Percentiles rank a stretch among this genome's conserved stretches.
These are phyloP conservation scores for Microcaecilia unicolor DNA, from an alignment of 2,797 vertebrate species.

Conservation along the genomic window DNA sequence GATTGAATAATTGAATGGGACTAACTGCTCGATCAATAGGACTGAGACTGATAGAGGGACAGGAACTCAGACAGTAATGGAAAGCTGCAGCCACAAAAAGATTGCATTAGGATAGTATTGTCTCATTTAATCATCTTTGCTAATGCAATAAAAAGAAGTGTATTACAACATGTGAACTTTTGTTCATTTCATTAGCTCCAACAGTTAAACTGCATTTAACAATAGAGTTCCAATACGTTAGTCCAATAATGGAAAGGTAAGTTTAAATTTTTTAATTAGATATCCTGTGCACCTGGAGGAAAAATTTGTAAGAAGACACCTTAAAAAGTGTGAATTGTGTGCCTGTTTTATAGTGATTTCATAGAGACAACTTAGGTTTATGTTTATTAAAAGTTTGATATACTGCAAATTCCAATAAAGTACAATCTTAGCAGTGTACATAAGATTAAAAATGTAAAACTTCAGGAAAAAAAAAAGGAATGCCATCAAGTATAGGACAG, in stretches of 20 bases:
- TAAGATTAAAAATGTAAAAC: no score
- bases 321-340: no score
- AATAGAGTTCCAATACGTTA: neutral
- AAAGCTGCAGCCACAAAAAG: slow-evolving; percentile 19
- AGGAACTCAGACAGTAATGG: slow-evolving; percentile 16
- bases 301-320: no score
- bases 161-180: neutral
- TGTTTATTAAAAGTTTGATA: no score
- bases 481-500: no score
- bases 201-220: neutral
- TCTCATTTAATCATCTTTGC: slow-evolving; percentile 34
- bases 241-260: neutral
- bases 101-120: slow-evolving; percentile 20
- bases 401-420: no score
- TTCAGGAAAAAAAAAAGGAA: no score
- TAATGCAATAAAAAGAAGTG: slow-evolving; percentile 13
- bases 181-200: slow-evolving; percentile 2
- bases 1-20: slow-evolving; percentile 48
- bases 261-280: no score
- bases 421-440: no score
- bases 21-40: slow-evolving; percentile 40
- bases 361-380: no score
- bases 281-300: no score
- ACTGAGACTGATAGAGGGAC: slow-evolving; percentile 14
- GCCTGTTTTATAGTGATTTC: no score